A percentile compares a stretch with the other conserved stretches of the same genome.
Evolutionary conservation across 2,113 vertebrate genomes (phyloP).

Genomic region (Macaca mulatta): DNA sequence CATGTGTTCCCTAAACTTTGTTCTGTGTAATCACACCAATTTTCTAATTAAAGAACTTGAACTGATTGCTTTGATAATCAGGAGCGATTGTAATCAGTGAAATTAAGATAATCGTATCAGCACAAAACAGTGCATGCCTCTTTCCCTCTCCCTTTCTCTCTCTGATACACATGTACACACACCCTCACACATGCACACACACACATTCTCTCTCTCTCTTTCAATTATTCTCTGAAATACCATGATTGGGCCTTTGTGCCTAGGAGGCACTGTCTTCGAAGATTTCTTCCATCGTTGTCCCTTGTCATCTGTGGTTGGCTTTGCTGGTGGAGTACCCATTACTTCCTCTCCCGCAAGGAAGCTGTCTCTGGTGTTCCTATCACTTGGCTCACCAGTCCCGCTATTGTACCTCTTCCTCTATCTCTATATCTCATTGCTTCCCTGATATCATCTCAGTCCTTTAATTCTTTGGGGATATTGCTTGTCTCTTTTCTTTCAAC

Average conservation of each 20-base stretch:
- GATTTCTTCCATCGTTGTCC: too few species aligned
- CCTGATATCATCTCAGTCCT: not conserved
- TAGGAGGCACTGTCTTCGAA: not conserved
- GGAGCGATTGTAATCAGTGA: not conserved
- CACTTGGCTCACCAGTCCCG: not conserved
- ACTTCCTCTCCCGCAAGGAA: accelerated
- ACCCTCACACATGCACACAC: too few species aligned
- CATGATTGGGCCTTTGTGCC: not conserved
- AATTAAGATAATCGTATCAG: not conserved
- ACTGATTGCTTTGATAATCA: not conserved
- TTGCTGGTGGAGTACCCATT: not conserved
- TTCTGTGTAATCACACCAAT: not conserved
- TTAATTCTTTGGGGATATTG: not conserved
- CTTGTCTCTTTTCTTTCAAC: not conserved
- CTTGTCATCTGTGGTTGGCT: not conserved
- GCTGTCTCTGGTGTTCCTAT: not conserved
- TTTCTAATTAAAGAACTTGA: slow-evolving; percentile 23
- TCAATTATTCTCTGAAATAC: not conserved
- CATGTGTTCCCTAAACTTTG: not conserved
- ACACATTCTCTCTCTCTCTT: too few species aligned
- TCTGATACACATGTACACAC: too few species aligned
- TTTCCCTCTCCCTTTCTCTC: too few species aligned
- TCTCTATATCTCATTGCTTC: not conserved
- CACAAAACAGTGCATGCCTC: not conserved
- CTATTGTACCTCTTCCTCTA: not conserved